Percentiles rank a stretch among this genome's conserved stretches.
These are phyloP conservation scores for Empidonax traillii DNA, from an alignment of 2,113 vertebrate genomes.

Conservation along the genomic window DNA sequence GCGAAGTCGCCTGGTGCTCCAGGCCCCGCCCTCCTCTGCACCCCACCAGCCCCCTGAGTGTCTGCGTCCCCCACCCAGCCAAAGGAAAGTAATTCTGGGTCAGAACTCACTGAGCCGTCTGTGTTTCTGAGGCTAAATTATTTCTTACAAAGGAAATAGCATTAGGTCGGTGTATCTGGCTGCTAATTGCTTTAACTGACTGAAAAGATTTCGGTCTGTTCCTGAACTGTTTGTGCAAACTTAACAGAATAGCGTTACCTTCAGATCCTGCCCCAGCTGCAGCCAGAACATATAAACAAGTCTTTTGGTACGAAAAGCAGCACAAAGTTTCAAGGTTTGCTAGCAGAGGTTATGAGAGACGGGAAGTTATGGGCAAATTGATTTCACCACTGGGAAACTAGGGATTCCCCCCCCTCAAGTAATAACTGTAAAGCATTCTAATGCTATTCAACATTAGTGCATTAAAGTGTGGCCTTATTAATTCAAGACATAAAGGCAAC, in stretches of 20 bases:
- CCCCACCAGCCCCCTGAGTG: neutral
- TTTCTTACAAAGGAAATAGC: slow-evolving; percentile 65
- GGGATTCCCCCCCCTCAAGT: slow-evolving; percentile 63
- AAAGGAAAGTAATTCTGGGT: slow-evolving; percentile 21
- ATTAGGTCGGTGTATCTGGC: slow-evolving; percentile 23
- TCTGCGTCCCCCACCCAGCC: neutral
- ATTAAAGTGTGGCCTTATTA: slow-evolving; percentile 81
- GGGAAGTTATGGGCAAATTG: slow-evolving; percentile 76
- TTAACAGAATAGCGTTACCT: slow-evolving; percentile 35
- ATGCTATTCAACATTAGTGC: slow-evolving; percentile 75
- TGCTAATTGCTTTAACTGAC: slow-evolving; percentile 59
- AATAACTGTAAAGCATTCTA: slow-evolving; percentile 71
- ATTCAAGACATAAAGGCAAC: slow-evolving; percentile 80
- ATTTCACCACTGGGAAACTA: slow-evolving; percentile 73
- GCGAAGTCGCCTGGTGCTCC: neutral
- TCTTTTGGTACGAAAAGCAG: slow-evolving; percentile 54
- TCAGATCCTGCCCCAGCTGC: slow-evolving; percentile 41
- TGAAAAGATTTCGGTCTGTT: slow-evolving; percentile 48
- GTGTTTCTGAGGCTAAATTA: slow-evolving; percentile 51
- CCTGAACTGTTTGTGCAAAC: slow-evolving; percentile 27
- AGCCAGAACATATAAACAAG: slow-evolving; percentile 63
- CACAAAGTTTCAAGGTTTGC: slow-evolving; percentile 62
- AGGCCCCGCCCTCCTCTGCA: neutral
- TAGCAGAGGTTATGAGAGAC: slow-evolving; percentile 65
- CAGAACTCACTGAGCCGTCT: slow-evolving; percentile 41